Conservation (phyloP, 2,113 vertebrate species). For the Gila orcuttii region DNA sequence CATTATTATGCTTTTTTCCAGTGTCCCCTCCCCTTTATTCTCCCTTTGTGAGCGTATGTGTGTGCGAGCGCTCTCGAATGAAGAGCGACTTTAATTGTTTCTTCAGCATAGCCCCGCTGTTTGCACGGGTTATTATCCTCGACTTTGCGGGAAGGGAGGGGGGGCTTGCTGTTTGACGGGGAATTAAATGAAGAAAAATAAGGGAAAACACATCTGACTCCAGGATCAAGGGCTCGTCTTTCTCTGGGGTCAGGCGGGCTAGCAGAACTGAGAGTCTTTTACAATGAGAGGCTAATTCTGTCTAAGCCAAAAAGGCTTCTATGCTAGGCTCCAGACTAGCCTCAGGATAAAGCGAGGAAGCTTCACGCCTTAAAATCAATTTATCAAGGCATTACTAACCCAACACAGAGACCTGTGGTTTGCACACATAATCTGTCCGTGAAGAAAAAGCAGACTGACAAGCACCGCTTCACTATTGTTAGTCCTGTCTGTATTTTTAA, state of each 20-base stretch:
- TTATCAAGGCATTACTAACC: conserved; percentile 69
- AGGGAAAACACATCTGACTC: conserved; percentile 61
- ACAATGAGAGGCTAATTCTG: conserved; percentile 70
- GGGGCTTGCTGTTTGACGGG: conserved; percentile 71
- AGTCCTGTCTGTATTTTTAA: conserved; percentile 41
- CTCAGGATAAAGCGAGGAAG: conserved; percentile 46
- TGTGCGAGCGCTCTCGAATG: conserved; percentile 45
- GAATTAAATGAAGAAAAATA: conserved; percentile 72
- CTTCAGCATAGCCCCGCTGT: conserved; percentile 59
- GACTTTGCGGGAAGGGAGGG: conserved; percentile 57
- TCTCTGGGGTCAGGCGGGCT: conserved; percentile 60
- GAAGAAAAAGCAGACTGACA: conserved; percentile 25
- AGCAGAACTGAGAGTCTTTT: conserved; percentile 61
- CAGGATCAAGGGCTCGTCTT: conserved; percentile 65
- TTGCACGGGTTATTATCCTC: conserved; percentile 63
- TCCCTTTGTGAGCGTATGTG: conserved; percentile 35
- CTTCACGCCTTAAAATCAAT: conserved; percentile 62
- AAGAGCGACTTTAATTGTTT: conserved; percentile 63
- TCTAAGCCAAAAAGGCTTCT: conserved; percentile 53
- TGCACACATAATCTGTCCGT: conserved; percentile 42
- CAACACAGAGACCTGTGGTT: conserved; percentile 21
- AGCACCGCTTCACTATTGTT: conserved; percentile 28
- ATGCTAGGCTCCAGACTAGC: conserved; percentile 37
- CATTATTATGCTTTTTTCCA: conserved; percentile 47
- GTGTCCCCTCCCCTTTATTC: conserved; percentile 30